Percentiles rank a stretch among this genome's conserved stretches.
These are phyloP conservation scores for Rhagonycha fulva DNA, from an alignment of 2,888 invertebrate genomes.

Conservation along the genomic window DNA sequence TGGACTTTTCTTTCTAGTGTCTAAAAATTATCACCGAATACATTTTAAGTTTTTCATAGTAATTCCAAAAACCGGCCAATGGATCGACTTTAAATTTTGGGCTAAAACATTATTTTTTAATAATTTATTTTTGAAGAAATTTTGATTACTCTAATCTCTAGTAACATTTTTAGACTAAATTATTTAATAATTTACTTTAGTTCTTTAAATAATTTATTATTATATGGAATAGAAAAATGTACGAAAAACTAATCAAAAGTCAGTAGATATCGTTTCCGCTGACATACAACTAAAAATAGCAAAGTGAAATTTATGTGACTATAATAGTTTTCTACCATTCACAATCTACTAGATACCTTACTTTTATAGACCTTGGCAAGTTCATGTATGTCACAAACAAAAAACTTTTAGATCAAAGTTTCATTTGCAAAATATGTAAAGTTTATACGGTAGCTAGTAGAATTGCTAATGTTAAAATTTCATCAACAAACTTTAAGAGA, in stretches of 20 bases:
- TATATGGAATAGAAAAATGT: not conserved
- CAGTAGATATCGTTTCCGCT: not conserved
- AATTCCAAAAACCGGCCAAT: too few species aligned
- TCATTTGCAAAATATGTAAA: not conserved
- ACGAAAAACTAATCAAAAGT: not conserved
- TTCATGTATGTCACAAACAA: not conserved
- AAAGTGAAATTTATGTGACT: not conserved
- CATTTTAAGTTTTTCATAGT: too few species aligned
- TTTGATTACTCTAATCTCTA: too few species aligned
- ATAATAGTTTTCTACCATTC: not conserved
- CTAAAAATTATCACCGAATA: too few species aligned
- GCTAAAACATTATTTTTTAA: too few species aligned
- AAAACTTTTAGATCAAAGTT: not conserved
- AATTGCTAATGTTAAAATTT: not conserved
- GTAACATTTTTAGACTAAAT: too few species aligned
- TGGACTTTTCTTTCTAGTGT: too few species aligned
- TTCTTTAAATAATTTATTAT: too few species aligned
- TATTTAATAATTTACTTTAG: too few species aligned
- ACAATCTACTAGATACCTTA: not conserved
- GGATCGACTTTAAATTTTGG: too few species aligned
- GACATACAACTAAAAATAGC: not conserved
- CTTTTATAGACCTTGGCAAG: not conserved
- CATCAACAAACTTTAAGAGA: not conserved
- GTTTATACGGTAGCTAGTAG: not conserved
- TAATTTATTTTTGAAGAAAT: too few species aligned